These are phyloP conservation scores for Sciurus carolinensis DNA, from an alignment of 2,797 vertebrate genomes.

Conservation along the genomic window DNA sequence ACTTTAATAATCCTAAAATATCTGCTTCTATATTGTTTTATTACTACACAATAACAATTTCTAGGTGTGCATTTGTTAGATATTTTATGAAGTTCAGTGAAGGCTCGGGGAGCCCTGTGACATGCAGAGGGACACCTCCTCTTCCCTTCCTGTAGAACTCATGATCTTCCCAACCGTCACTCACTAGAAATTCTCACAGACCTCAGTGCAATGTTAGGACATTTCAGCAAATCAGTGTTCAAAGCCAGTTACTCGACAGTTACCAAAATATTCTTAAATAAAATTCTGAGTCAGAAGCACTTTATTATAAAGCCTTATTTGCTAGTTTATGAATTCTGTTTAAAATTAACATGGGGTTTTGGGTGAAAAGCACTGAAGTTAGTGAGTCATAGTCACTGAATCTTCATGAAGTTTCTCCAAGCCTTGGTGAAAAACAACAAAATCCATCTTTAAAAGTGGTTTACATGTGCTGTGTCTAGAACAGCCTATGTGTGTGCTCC, in stretches of 20 bases:
- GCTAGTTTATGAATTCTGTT: neutral
- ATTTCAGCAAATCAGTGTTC: neutral
- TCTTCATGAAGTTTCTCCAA: neutral
- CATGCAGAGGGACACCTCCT: neutral
- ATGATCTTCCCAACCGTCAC: neutral
- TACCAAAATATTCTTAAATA: constrained; percentile 1
- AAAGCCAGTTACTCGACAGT: neutral
- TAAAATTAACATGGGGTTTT: neutral
- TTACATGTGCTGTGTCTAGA: neutral
- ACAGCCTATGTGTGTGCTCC: accelerated
- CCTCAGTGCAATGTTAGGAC: neutral
- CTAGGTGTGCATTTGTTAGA: neutral
- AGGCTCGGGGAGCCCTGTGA: neutral
- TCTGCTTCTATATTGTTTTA: neutral
- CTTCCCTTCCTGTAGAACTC: neutral
- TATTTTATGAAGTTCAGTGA: neutral
- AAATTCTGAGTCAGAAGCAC: neutral
- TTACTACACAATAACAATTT: neutral
- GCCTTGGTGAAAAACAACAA: neutral
- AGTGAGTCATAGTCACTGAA: neutral
- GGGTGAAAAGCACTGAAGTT: neutral
- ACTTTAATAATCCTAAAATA: constrained; percentile 9
- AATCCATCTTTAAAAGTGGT: neutral
- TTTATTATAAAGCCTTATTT: neutral
- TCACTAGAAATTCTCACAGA: neutral